These are phyloP conservation scores for Monarcha castaneiventris DNA, from an alignment of 2,113 vertebrate genomes.

Conservation along the genomic window DNA sequence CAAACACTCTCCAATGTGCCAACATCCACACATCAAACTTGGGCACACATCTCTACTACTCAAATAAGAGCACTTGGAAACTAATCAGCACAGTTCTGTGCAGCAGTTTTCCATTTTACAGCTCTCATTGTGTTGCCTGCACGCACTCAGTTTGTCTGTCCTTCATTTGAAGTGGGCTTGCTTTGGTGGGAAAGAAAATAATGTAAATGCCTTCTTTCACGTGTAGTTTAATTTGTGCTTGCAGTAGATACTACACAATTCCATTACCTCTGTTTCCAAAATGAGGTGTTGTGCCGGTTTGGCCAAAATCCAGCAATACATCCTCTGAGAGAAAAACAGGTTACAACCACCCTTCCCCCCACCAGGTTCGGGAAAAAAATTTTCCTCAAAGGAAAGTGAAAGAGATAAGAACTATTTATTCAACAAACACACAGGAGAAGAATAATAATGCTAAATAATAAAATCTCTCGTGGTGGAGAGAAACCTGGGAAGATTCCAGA, in stretches of 20 bases:
- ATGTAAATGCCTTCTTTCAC: not conserved
- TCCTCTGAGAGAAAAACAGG: too few relatives aligned
- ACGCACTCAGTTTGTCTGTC: not conserved
- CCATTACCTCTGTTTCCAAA: not conserved
- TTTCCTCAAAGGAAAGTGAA: too few relatives aligned
- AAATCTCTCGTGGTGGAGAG: too few relatives aligned
- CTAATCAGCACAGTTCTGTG: not conserved
- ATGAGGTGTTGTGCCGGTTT: not conserved
- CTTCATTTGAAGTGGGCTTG: not conserved
- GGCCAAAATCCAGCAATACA: too few relatives aligned
- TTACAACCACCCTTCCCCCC: too few relatives aligned
- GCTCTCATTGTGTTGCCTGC: not conserved
- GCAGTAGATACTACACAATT: not conserved
- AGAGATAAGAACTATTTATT: too few relatives aligned
- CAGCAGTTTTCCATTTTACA: not conserved
- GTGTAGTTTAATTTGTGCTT: not conserved
- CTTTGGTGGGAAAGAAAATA: not conserved
- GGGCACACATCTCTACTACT: not conserved
- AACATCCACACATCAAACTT: not conserved
- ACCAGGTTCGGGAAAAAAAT: too few relatives aligned
- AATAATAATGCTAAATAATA: too few relatives aligned
- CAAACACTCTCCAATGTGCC: not conserved
- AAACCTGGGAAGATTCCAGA: too few relatives aligned
- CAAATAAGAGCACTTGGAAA: not conserved
- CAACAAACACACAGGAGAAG: too few relatives aligned